Evolutionary conservation across 2,113 vertebrate genomes (phyloP).

Genomic region (Passer domesticus): DNA sequence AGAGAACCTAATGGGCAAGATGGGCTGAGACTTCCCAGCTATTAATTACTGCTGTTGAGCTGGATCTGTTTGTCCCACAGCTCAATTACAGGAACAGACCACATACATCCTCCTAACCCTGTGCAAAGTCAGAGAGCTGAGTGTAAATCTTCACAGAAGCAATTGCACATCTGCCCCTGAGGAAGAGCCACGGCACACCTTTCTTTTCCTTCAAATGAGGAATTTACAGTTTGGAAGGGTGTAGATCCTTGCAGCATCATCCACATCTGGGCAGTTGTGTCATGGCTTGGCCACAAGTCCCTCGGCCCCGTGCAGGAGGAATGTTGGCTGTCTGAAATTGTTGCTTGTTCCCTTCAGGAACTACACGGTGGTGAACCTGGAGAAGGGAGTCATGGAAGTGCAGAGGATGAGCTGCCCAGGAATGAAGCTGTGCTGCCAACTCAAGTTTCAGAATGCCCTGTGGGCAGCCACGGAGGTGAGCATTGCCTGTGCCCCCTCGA

Average conservation of each 20-base stretch:
- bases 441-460: conserved; percentile 87
- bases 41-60: conserved; percentile 19
- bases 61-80: conserved; percentile 12
- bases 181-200: not conserved
- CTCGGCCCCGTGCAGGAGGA: not conserved
- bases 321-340: not conserved
- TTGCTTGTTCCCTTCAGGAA: conserved; percentile 74
- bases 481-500: not conserved
- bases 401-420: conserved; percentile 88
- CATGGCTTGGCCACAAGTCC: not conserved
- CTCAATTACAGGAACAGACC: not conserved
- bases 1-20: conserved; percentile 29
- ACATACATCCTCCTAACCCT: not conserved
- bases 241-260: not conserved
- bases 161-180: not conserved
- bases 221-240: not conserved
- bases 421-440: conserved; percentile 86
- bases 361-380: conserved; percentile 92
- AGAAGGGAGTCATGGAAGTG: conserved; percentile 90
- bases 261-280: not conserved
- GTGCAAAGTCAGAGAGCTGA: not conserved
- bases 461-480: conserved; percentile 94
- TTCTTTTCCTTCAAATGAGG: not conserved
- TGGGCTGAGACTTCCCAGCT: conserved; percentile 9
- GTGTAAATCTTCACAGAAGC: not conserved